Evolutionary conservation across 2,113 vertebrate genomes (phyloP), one percentile per base, ranked within the genome.

Genomic region (Thamnaconus septentrionalis): DNA sequence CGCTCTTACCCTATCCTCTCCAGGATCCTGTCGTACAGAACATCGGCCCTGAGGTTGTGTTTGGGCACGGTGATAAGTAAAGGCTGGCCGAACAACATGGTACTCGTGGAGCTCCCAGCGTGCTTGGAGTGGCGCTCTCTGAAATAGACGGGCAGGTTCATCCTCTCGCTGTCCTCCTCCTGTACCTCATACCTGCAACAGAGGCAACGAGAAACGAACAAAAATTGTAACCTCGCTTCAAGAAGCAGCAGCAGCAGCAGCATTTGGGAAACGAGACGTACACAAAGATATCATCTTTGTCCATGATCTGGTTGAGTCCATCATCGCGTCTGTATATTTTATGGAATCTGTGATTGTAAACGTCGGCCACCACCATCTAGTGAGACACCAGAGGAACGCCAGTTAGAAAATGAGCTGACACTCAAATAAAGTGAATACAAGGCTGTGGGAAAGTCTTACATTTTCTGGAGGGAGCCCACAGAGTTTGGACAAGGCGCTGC

Each of bases 281-380:
- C 96, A 98, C 94, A 88, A 96, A 98, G 78, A 98, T 98, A 91
- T 96, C 94, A 56, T 98, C 96, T 84, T 96, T 96, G 62, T 97
- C 94, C 92, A 95, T 93, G 64, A 98, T 98, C 80, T 95, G 92
- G 86, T 93, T 98, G 83, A 98, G 94, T 73, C 93, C 93, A 78
- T 98, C 96, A 72, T 97, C 96, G 80, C 91, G 92, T 84, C 94
- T 93, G 85, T 97, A 98, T 66, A 98, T 94, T 92, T 98, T 98
- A 85, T 98, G 95, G 88, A 98, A 98, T 51, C 96, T 93, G 75
- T 98, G 96, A 91, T 97, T 98, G 89, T 98, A 98, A 78, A 98
- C 95, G 41, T 98, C 96, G 44, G 96, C 93, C 82, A 98, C 96
- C 90, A 98, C 93, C 96, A 98, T 98, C 96, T 98, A 83, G 65